Evolutionary conservation across 2,797 vertebrate species (phyloP).

Genomic region (Pitangus sulphuratus): DNA sequence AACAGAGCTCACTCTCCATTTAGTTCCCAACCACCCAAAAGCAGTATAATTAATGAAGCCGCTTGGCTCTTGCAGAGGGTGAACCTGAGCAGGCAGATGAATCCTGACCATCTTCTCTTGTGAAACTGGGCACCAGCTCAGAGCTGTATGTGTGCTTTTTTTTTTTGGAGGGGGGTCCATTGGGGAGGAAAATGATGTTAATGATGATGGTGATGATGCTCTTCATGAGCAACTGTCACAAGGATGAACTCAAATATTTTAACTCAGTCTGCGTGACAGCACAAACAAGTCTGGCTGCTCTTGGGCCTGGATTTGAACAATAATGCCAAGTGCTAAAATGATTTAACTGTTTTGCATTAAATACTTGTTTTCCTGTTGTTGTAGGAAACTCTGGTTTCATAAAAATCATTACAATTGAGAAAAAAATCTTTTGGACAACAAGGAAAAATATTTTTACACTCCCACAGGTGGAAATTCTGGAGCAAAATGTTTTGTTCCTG

Average conservation of each 20-base stretch:
- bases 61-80: neutral
- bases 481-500: conserved; percentile 15
- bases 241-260: neutral
- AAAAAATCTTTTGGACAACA: neutral
- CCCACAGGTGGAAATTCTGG: neutral
- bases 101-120: neutral
- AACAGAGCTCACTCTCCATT: neutral
- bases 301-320: neutral
- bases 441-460: neutral
- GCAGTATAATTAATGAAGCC: neutral
- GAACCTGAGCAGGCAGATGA: neutral
- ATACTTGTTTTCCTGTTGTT: neutral
- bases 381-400: neutral
- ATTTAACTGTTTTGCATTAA: neutral
- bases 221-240: neutral
- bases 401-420: neutral
- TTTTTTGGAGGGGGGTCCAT: neutral
- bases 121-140: neutral
- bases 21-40: neutral
- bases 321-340: neutral
- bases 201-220: neutral
- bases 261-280: neutral
- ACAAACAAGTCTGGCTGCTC: neutral
- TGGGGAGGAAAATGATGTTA: neutral
- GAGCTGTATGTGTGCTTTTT: neutral